Conservation (phyloP, 2,888 invertebrate species). For the Coelogynopora nodosa region DNA sequence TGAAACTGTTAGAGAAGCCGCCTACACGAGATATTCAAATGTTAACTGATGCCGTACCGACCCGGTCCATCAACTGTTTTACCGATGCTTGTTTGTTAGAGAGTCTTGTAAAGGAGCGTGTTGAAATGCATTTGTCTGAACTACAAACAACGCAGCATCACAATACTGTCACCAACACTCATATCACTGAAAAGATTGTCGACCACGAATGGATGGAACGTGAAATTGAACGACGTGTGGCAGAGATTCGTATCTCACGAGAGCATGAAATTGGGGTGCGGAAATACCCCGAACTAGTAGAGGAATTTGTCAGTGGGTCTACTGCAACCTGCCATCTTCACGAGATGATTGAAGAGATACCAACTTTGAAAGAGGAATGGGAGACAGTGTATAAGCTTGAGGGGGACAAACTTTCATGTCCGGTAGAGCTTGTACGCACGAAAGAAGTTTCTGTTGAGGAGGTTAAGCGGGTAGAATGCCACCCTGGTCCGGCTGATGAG, state of each 20-base stretch:
- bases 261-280: not conserved
- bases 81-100: not conserved
- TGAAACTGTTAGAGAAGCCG: not conserved
- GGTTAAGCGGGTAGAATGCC: not conserved
- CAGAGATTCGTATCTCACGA: not conserved
- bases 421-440: not conserved
- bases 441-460: not conserved
- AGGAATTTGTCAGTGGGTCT: not conserved
- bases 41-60: not conserved
- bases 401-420: not conserved
- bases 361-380: not conserved
- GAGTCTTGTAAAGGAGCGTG: not conserved
- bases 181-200: not conserved
- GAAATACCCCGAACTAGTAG: not conserved
- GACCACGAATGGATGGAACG: conserved; percentile 4
- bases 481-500: not conserved
- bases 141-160: not conserved
- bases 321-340: not conserved
- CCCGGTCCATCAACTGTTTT: not conserved
- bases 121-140: not conserved
- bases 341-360: not conserved
- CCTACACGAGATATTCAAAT: not conserved
- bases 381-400: not conserved
- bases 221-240: not conserved
- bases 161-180: not conserved